Conservation (phyloP, 2,113 vertebrate genomes). For the Corythornis madagascariensis region DNA sequence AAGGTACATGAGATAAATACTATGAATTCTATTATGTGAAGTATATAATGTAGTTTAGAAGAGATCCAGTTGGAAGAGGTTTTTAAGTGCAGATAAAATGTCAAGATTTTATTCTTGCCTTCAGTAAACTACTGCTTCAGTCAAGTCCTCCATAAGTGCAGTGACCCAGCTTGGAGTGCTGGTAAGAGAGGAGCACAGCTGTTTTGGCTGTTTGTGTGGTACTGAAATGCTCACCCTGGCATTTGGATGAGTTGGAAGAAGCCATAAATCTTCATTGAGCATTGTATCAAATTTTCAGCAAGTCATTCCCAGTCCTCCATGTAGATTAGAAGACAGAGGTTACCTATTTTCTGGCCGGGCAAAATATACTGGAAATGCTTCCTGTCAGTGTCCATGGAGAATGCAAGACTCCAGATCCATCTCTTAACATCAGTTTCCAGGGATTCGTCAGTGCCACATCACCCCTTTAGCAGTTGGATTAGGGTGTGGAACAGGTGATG, state of each 20-base stretch:
- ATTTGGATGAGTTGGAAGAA: neutral
- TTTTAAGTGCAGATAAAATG: neutral
- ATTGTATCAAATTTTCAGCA: neutral
- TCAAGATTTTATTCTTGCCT: neutral
- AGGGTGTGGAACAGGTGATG: constrained; percentile 41
- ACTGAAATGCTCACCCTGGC: neutral
- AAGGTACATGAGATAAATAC: constrained; percentile 77
- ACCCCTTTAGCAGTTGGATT: neutral
- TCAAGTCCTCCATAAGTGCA: fast-evolving
- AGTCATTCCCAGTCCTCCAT: neutral
- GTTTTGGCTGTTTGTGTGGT: neutral
- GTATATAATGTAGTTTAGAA: neutral
- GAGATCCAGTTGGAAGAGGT: neutral
- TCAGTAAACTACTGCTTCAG: neutral
- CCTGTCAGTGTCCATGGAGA: neutral
- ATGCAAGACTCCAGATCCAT: neutral
- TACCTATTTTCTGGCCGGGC: neutral
- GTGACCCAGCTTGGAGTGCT: neutral
- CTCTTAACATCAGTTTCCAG: neutral
- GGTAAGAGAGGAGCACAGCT: neutral
- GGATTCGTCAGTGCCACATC: neutral
- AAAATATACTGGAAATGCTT: neutral
- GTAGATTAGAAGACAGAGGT: neutral
- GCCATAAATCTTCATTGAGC: neutral
- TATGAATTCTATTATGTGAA: neutral